These are phyloP conservation scores for Schrankia costaestrigalis DNA, from an alignment of 2,888 invertebrate genomes.

Conservation along the genomic window DNA sequence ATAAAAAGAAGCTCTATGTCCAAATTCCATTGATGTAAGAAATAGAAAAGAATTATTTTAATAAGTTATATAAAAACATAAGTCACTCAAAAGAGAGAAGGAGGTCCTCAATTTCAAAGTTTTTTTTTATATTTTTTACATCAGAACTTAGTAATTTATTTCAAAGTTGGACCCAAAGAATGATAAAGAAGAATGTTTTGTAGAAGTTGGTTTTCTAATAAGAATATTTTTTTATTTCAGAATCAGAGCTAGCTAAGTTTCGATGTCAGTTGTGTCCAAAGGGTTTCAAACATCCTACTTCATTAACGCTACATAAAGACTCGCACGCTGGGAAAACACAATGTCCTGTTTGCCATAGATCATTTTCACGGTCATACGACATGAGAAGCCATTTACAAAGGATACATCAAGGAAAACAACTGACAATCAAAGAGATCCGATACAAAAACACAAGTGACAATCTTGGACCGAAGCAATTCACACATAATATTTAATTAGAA, in stretches of 20 bases:
- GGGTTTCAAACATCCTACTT: conserved; percentile 83
- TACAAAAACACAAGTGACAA: conserved; percentile 67
- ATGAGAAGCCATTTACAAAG: conserved; percentile 82
- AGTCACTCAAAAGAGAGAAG: no score
- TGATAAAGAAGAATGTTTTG: no score
- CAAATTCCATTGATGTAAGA: no score
- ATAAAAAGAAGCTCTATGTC: no score
- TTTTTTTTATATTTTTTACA: no score
- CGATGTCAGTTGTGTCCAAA: conserved; percentile 83
- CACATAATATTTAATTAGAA: conserved; percentile 61
- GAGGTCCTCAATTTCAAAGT: no score
- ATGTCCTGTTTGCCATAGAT: conserved; percentile 82
- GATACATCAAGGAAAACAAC: conserved; percentile 80
- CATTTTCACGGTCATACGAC: conserved; percentile 82
- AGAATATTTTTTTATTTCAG: conserved; percentile 55
- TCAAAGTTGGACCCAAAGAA: no score
- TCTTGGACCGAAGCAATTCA: conserved; percentile 63
- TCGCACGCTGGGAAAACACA: conserved; percentile 83
- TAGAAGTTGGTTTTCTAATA: neutral
- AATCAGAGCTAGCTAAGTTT: conserved; percentile 80
- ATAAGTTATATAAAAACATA: no score
- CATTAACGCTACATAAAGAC: conserved; percentile 82
- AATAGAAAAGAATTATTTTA: no score
- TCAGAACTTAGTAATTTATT: no score
- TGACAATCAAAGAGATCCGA: conserved; percentile 75